Percentiles rank a stretch among this genome's conserved stretches.
Evolutionary conservation across 2,888 invertebrate species (phyloP).

Genomic region (Cosmorhoe ocellata): DNA sequence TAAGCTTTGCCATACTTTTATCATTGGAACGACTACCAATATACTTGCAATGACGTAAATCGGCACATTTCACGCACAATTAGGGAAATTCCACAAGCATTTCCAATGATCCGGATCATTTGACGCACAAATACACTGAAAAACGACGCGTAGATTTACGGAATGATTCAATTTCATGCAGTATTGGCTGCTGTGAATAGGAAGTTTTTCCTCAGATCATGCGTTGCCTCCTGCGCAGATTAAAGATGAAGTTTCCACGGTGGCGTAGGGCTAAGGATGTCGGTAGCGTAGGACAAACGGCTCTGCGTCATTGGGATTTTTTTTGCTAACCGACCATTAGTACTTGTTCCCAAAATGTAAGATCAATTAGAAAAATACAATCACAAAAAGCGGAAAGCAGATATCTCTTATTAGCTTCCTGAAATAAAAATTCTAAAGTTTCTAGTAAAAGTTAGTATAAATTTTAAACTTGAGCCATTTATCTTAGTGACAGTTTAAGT

Average conservation of each 20-base stretch:
- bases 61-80: constrained; percentile 28
- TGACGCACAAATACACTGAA: constrained; percentile 26
- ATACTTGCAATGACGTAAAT: constrained; percentile 18
- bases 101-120: constrained; percentile 28
- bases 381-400: constrained; percentile 4
- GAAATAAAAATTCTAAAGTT: constrained; percentile 19
- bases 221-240: not conserved
- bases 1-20: not conserved
- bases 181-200: constrained; percentile 3
- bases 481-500: constrained; percentile 24
- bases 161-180: constrained; percentile 24
- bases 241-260: too few species aligned
- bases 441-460: constrained; percentile 11
- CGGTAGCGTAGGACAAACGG: too few species aligned
- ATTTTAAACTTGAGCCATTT: constrained; percentile 14
- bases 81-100: constrained; percentile 26
- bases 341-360: too few species aligned
- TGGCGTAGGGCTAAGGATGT: too few species aligned
- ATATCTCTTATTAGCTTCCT: constrained; percentile 17
- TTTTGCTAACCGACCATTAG: too few species aligned
- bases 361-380: too few species aligned
- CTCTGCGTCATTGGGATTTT: too few species aligned
- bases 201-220: not conserved
- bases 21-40: constrained; percentile 7
- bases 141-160: constrained; percentile 21